phyloP scores from a whole-genome alignment of 1,140 invertebrate genomes.

The Hycleus phaleratus region DNA sequence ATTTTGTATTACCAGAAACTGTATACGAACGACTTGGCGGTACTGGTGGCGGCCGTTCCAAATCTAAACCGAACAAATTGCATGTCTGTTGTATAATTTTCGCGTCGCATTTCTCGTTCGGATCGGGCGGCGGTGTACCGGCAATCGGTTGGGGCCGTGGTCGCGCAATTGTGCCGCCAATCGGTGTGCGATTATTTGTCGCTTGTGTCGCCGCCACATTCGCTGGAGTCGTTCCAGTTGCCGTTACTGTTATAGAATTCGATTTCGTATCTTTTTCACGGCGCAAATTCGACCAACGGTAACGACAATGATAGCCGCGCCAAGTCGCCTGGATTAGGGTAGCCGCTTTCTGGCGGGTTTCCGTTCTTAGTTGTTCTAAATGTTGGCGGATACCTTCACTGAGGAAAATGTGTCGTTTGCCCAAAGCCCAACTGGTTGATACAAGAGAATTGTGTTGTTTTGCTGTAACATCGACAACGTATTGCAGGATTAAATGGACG shows the following conservation, averaged over 20 bases:
- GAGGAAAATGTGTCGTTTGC: constrained; percentile 87
- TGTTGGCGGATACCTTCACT: constrained; percentile 89
- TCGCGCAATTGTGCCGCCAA: constrained; percentile 34
- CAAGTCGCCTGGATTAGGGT: constrained; percentile 70
- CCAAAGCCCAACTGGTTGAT: constrained; percentile 79
- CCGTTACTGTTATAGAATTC: constrained; percentile 32
- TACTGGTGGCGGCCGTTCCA: constrained; percentile 82
- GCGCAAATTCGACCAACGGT: constrained; percentile 58
- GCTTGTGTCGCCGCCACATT: constrained; percentile 30
- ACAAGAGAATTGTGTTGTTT: constrained; percentile 50
- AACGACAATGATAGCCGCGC: constrained; percentile 68
- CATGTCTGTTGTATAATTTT: constrained; percentile 86
- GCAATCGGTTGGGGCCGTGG: constrained; percentile 82
- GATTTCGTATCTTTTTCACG: constrained; percentile 41
- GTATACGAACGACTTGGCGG: constrained; percentile 85
- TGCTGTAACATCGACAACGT: constrained; percentile 42
- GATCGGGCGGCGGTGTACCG: constrained; percentile 69
- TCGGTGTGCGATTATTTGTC: constrained; percentile 18
- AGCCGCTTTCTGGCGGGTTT: constrained; percentile 69
- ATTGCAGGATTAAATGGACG: constrained; percentile 68
- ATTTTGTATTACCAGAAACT: constrained; percentile 83
- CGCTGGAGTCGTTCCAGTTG: constrained; percentile 32
- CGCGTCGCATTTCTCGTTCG: constrained; percentile 70
- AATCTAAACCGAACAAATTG: constrained; percentile 78
- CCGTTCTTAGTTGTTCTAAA: constrained; percentile 70